Conservation (phyloP, 2,797 vertebrate species). For the Lagorchestes hirsutus region DNA sequence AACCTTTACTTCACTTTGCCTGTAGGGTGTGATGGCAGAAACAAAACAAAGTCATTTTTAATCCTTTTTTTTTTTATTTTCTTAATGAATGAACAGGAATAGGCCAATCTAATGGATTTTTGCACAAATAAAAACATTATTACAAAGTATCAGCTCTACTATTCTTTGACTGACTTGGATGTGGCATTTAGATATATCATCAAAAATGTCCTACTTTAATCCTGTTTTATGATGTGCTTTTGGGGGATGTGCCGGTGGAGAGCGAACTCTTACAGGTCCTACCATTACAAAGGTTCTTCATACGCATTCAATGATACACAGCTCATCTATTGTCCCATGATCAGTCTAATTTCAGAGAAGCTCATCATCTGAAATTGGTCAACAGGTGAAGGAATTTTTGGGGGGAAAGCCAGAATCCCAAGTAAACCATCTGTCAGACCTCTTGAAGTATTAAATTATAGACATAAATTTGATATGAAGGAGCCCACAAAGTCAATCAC, state of each 20-base stretch:
- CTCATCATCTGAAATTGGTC: neutral
- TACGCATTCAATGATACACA: neutral
- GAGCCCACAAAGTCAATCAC: neutral
- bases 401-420: neutral
- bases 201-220: neutral
- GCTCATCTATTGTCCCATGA: neutral
- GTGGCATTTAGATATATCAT: neutral
- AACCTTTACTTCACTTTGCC: neutral
- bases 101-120: neutral
- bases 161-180: slow-evolving; percentile 8
- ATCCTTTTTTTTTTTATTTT: neutral
- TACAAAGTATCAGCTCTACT: neutral
- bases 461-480: neutral
- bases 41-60: slow-evolving; percentile 30
- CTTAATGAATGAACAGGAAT: neutral
- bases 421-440: neutral
- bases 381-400: neutral
- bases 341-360: neutral
- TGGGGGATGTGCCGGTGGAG: neutral
- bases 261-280: neutral
- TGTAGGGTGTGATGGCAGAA: neutral
- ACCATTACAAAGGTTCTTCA: neutral
- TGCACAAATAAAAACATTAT: neutral
- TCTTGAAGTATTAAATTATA: neutral
- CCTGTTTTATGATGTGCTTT: neutral